Conservation (phyloP, 2,113 vertebrate genomes). For the Heptranchias perlo region DNA sequence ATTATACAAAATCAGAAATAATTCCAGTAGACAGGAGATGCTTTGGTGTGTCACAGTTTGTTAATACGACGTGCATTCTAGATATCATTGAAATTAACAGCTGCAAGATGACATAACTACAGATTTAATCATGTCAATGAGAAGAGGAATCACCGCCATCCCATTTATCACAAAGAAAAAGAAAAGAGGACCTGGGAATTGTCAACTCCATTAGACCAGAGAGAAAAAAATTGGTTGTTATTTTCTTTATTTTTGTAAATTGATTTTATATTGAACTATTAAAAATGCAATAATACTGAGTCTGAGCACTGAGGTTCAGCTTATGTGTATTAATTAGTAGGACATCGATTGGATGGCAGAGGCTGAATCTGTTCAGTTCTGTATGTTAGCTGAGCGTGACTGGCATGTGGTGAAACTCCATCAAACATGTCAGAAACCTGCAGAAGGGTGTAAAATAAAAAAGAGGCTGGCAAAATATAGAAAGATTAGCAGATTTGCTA, state of each 20-base stretch:
- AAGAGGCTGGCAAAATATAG: neutral
- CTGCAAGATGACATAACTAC: constrained; percentile 38
- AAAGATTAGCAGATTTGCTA: neutral
- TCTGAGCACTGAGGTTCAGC: neutral
- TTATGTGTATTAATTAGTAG: neutral
- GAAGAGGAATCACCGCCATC: constrained; percentile 30
- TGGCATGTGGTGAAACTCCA: neutral
- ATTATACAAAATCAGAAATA: constrained; percentile 37
- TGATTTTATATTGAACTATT: constrained; percentile 19
- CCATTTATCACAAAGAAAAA: constrained; percentile 17
- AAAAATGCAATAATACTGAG: neutral
- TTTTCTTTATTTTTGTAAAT: constrained; percentile 6
- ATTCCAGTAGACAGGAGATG: constrained; percentile 34
- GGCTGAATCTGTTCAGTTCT: neutral
- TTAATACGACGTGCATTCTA: constrained; percentile 18
- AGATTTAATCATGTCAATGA: constrained; percentile 37
- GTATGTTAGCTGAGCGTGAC: neutral
- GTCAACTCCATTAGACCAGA: constrained; percentile 14
- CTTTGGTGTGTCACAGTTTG: constrained; percentile 37
- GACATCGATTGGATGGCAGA: neutral
- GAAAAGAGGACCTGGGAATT: constrained; percentile 25
- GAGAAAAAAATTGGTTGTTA: constrained; percentile 2
- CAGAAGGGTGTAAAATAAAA: neutral
- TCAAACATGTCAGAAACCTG: neutral
- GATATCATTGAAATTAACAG: constrained; percentile 37